These are phyloP conservation scores for Psophia crepitans DNA, from an alignment of 2,113 vertebrate species.

Conservation along the genomic window DNA sequence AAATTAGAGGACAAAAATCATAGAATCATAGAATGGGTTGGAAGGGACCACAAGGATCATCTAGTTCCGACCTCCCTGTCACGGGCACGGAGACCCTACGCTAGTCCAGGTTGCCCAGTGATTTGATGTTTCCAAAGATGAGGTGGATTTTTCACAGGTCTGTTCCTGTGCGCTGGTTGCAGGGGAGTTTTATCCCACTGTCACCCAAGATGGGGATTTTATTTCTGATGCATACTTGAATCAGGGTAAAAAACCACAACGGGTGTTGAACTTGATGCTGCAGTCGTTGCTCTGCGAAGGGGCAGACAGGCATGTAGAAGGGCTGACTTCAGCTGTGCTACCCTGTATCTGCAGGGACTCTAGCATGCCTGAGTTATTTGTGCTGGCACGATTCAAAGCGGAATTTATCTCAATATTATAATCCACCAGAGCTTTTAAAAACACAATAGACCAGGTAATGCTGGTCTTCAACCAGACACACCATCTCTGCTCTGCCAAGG, in stretches of 20 bases:
- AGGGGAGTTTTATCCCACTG: not conserved
- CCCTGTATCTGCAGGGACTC: not conserved
- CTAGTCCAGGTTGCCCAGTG: too few relatives aligned
- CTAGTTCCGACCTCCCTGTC: too few relatives aligned
- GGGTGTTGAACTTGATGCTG: not conserved
- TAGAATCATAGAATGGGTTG: too few relatives aligned
- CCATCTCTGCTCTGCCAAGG: not conserved
- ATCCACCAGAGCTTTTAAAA: not conserved
- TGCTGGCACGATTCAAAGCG: not conserved
- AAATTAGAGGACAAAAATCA: not conserved
- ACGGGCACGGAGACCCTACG: too few relatives aligned
- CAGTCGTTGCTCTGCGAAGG: not conserved
- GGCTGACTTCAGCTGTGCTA: not conserved
- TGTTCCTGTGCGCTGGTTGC: not conserved
- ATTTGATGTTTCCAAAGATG: not conserved
- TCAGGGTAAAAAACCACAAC: accelerated
- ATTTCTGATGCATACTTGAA: not conserved
- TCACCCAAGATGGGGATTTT: not conserved
- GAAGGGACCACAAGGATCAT: too few relatives aligned
- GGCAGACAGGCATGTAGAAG: not conserved
- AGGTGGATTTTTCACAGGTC: not conserved
- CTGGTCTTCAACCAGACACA: not conserved
- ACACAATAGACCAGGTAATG: not conserved
- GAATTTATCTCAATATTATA: not conserved
- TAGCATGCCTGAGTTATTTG: not conserved